Evolutionary conservation across 2,797 vertebrate genomes (phyloP).

Genomic region (Chelmon rostratus): DNA sequence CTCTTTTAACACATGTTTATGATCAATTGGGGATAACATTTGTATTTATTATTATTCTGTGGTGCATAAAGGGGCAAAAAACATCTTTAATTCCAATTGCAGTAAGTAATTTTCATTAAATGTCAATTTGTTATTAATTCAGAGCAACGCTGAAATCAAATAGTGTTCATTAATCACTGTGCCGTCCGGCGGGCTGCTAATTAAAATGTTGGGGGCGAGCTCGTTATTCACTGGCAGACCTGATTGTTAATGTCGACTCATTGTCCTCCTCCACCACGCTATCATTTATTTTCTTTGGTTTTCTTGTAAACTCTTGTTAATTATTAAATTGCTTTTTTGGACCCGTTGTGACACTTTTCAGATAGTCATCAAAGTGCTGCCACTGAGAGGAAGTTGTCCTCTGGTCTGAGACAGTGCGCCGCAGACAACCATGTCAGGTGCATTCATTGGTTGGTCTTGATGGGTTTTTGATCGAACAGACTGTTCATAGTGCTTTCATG

Average conservation of each 20-base stretch:
- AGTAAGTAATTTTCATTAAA: slow-evolving; percentile 91
- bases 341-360: slow-evolving; percentile 79
- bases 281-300: slow-evolving; percentile 90
- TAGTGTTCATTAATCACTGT: slow-evolving; percentile 90
- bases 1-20: slow-evolving; percentile 75
- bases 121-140: slow-evolving; percentile 92
- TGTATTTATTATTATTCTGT: slow-evolving; percentile 79
- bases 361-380: slow-evolving; percentile 78
- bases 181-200: slow-evolving; percentile 88
- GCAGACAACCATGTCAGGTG: slow-evolving; percentile 7
- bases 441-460: slow-evolving; percentile 14
- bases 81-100: slow-evolving; percentile 86
- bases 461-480: neutral
- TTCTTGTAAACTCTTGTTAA: slow-evolving; percentile 89
- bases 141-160: slow-evolving; percentile 90
- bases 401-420: slow-evolving; percentile 32
- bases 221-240: slow-evolving; percentile 90
- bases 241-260: slow-evolving; percentile 91
- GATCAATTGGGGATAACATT: slow-evolving; percentile 79
- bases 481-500: neutral
- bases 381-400: slow-evolving; percentile 52
- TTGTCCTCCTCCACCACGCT: slow-evolving; percentile 85
- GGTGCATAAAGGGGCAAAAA: slow-evolving; percentile 73
- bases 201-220: slow-evolving; percentile 89
- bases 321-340: slow-evolving; percentile 87